These are phyloP conservation scores for Rhyacichthys aspro DNA, from an alignment of 2,797 vertebrate genomes.

Conservation along the genomic window DNA sequence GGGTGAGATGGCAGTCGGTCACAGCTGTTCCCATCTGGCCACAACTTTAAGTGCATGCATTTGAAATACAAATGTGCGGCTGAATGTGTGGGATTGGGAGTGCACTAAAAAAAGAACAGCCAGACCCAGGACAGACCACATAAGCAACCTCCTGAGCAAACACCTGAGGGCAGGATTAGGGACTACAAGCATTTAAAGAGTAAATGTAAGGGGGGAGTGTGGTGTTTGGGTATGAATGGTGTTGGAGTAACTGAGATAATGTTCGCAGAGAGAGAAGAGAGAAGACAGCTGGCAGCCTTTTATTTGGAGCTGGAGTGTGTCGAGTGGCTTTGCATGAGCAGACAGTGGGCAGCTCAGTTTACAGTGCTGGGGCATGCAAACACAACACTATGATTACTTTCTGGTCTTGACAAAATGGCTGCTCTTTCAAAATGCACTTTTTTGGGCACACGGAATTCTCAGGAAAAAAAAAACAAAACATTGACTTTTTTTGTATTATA, in stretches of 20 bases:
- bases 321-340: no score
- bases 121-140: constrained; percentile 39
- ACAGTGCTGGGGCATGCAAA: no score
- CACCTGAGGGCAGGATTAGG: constrained; percentile 44
- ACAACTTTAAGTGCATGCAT: constrained; percentile 21
- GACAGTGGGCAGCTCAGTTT: no score
- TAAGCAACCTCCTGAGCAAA: constrained; percentile 38
- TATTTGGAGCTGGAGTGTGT: no score
- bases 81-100: constrained; percentile 1
- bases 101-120: constrained; percentile 49
- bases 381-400: no score
- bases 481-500: no score
- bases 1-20: constrained; percentile 49
- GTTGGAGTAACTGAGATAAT: constrained; percentile 10
- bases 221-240: constrained; percentile 11
- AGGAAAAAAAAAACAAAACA: no score
- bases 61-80: neutral
- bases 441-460: no score
- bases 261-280: neutral
- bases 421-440: no score
- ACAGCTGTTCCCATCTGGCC: constrained; percentile 69
- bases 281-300: neutral
- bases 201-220: constrained; percentile 14
- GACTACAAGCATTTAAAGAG: constrained; percentile 22
- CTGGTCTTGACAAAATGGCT: no score